Evolutionary conservation across 2,113 vertebrate species (phyloP).

Genomic region (Theropithecus gelada): DNA sequence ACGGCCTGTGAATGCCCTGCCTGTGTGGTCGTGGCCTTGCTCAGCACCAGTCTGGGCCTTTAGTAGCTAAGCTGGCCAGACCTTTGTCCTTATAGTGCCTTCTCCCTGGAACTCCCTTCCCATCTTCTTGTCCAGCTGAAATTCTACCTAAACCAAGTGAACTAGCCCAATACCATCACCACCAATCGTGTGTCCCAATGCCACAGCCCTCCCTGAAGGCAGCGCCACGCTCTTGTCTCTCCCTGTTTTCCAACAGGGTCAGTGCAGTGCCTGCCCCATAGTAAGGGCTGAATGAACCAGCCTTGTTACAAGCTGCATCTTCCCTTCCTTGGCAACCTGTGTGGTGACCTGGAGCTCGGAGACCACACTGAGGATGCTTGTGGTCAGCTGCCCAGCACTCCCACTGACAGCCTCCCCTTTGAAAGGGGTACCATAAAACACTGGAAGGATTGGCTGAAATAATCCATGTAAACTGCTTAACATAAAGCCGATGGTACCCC

Average conservation of each 20-base stretch:
- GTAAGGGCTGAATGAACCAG: neutral
- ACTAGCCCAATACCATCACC: neutral
- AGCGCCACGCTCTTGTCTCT: neutral
- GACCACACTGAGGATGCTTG: neutral
- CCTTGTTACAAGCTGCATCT: accelerated
- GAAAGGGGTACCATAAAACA: neutral
- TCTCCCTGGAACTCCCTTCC: neutral
- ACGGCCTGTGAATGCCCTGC: neutral
- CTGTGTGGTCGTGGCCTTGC: neutral
- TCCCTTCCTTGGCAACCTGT: neutral
- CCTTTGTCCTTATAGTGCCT: neutral
- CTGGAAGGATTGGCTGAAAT: neutral
- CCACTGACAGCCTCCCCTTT: neutral
- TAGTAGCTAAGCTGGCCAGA: neutral
- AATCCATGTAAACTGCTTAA: neutral
- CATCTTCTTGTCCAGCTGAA: neutral
- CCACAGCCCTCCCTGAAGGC: neutral
- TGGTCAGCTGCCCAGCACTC: neutral
- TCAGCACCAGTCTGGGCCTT: neutral
- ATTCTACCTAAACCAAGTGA: neutral
- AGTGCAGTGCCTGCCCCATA: accelerated
- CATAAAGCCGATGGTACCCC: neutral
- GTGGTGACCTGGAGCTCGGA: neutral
- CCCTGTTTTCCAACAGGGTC: neutral
- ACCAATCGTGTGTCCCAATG: neutral